Evolutionary conservation across 2,113 vertebrate genomes (phyloP).

Genomic region (Charadrius vociferus): DNA sequence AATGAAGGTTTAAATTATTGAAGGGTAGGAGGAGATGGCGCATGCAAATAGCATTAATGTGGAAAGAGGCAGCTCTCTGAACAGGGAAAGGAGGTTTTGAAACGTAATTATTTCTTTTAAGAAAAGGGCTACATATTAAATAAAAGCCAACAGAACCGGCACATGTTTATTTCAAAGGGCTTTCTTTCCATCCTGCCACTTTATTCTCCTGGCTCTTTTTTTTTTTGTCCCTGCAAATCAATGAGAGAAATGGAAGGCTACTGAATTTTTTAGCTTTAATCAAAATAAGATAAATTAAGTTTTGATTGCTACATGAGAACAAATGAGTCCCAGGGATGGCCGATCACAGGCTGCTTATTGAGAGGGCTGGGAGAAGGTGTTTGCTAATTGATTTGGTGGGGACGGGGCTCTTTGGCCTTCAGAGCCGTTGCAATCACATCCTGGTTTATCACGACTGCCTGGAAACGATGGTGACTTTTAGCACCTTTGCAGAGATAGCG

Average conservation of each 20-base stretch:
- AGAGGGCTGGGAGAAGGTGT: not conserved
- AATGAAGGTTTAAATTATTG: slow-evolving; percentile 70
- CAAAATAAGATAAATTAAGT: slow-evolving; percentile 4
- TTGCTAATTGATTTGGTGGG: not conserved
- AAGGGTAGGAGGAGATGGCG: slow-evolving; percentile 56
- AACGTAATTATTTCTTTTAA: slow-evolving; percentile 42
- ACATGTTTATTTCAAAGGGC: not conserved
- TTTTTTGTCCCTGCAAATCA: not conserved
- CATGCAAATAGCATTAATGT: slow-evolving; percentile 61
- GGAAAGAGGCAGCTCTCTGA: slow-evolving; percentile 46
- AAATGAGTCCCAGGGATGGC: not conserved
- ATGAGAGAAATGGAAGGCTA: not conserved
- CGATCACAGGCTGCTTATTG: not conserved
- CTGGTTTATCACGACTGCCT: not conserved
- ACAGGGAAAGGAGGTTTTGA: not conserved
- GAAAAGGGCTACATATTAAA: slow-evolving; percentile 29
- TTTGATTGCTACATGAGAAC: not conserved
- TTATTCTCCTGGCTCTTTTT: not conserved
- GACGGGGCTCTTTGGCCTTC: not conserved
- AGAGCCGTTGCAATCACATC: not conserved
- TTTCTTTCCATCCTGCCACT: not conserved
- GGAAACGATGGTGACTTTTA: rapidly evolving
- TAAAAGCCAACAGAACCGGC: not conserved
- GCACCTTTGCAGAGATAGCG: not conserved
- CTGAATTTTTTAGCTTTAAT: not conserved